These are phyloP conservation scores for Malacoraja senta DNA, from an alignment of 2,797 vertebrate genomes.

Conservation along the genomic window DNA sequence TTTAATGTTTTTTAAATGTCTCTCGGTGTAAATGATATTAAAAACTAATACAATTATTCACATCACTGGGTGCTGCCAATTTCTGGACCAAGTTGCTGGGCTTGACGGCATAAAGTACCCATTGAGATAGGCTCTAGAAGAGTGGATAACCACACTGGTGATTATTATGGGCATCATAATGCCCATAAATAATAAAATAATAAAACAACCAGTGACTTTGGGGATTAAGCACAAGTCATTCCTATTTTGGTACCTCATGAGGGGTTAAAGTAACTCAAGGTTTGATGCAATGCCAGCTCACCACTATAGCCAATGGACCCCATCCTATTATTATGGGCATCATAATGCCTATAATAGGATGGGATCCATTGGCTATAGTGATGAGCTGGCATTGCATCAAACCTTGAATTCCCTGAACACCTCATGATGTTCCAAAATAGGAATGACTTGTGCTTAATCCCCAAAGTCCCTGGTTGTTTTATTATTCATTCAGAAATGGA, in stretches of 20 bases:
- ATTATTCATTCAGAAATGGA: slow-evolving; percentile 21
- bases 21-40: too few relatives aligned
- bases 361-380: too few relatives aligned
- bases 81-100: too few relatives aligned
- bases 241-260: neutral
- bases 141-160: neutral
- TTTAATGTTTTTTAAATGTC: too few relatives aligned
- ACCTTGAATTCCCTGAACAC: neutral
- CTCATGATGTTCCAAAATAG: neutral
- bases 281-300: neutral
- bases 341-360: too few relatives aligned
- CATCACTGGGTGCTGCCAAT: too few relatives aligned
- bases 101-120: too few relatives aligned
- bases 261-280: neutral
- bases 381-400: neutral
- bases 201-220: neutral
- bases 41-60: too few relatives aligned
- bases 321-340: too few relatives aligned
- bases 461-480: neutral
- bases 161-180: neutral
- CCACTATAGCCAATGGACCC: too few relatives aligned
- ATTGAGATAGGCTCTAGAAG: too few relatives aligned
- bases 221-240: neutral
- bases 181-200: neutral
- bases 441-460: neutral